These are phyloP conservation scores for Nansenia antarctica DNA, from an alignment of 2,113 vertebrate species.

Conservation along the genomic window DNA sequence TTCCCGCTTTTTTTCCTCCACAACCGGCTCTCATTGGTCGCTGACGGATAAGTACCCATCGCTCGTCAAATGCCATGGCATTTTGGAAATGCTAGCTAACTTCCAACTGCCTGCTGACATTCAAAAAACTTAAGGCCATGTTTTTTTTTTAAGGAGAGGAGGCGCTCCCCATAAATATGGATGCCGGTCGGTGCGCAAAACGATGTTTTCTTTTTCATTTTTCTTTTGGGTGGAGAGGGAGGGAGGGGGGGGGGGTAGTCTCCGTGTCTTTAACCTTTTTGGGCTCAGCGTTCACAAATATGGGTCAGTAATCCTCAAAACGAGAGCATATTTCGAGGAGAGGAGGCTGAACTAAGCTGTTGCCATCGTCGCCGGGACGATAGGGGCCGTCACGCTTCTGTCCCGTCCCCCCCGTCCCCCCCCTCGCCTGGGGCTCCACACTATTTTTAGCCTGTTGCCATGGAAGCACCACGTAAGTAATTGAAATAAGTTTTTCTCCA, in stretches of 20 bases:
- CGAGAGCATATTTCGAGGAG: constrained; percentile 62
- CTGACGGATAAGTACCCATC: constrained; percentile 50
- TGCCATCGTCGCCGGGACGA: constrained; percentile 50
- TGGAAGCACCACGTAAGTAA: constrained; percentile 62
- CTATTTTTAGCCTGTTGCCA: constrained; percentile 70
- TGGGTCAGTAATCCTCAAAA: constrained; percentile 79
- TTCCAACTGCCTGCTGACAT: constrained; percentile 80
- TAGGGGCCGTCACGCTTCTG: constrained; percentile 55
- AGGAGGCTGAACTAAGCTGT: constrained; percentile 71
- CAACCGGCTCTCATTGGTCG: constrained; percentile 64
- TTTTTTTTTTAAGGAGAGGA: constrained; percentile 59
- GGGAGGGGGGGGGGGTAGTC: constrained; percentile 27
- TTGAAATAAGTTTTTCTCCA: constrained; percentile 53
- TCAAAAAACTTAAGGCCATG: constrained; percentile 75
- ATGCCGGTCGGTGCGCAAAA: constrained; percentile 62
- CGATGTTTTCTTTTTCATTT: constrained; percentile 50
- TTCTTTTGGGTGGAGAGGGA: constrained; percentile 28
- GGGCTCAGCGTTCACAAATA: constrained; percentile 69
- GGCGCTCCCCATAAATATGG: constrained; percentile 72
- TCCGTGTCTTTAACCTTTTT: constrained; percentile 78
- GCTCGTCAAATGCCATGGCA: constrained; percentile 82
- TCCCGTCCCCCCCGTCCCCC: too few species aligned
- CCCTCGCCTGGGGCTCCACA: constrained; percentile 55
- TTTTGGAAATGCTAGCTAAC: constrained; percentile 80
- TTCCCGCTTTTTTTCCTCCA: constrained; percentile 56